Conservation (phyloP, 2,113 vertebrate species). For the Microcebus tavaratra region DNA sequence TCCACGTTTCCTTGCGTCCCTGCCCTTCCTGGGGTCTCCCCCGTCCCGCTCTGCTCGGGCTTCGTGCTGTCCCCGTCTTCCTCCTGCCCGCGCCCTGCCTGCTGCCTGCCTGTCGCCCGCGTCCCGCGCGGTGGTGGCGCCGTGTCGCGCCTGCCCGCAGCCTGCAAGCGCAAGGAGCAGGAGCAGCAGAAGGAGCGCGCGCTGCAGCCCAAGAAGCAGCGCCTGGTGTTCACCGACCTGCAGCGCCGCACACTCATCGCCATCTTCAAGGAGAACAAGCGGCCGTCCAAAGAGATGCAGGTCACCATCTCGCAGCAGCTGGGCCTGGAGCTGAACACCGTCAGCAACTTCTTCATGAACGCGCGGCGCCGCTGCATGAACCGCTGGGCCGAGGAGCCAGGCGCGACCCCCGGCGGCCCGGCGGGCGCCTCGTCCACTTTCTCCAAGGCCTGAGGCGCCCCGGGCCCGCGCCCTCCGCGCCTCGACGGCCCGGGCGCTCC, state of each 20-base stretch:
- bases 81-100: neutral
- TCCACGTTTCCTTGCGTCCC: neutral
- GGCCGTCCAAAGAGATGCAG: conserved; percentile 99
- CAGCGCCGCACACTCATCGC: conserved; percentile 98
- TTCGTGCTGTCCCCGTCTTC: too few relatives aligned
- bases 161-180: conserved; percentile 98
- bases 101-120: neutral
- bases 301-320: conserved; percentile 99
- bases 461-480: conserved; percentile 29
- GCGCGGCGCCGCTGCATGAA: conserved; percentile 97
- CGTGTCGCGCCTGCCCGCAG: conserved; percentile 78
- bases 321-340: conserved; percentile 97
- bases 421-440: conserved; percentile 93
- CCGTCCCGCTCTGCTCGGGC: too few relatives aligned
- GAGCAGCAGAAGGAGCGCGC: conserved; percentile 98
- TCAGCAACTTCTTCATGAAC: conserved; percentile 99
- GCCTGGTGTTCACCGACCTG: conserved; percentile 98
- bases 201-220: conserved; percentile 96
- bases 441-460: conserved; percentile 94
- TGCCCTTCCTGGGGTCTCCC: neutral
- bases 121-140: neutral
- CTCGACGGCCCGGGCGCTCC: neutral
- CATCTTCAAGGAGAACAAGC: conserved; percentile 99
- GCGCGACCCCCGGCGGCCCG: conserved; percentile 89
- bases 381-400: conserved; percentile 96